Conservation (phyloP, 2,888 invertebrate genomes). For the Hypomecis atomaria region DNA sequence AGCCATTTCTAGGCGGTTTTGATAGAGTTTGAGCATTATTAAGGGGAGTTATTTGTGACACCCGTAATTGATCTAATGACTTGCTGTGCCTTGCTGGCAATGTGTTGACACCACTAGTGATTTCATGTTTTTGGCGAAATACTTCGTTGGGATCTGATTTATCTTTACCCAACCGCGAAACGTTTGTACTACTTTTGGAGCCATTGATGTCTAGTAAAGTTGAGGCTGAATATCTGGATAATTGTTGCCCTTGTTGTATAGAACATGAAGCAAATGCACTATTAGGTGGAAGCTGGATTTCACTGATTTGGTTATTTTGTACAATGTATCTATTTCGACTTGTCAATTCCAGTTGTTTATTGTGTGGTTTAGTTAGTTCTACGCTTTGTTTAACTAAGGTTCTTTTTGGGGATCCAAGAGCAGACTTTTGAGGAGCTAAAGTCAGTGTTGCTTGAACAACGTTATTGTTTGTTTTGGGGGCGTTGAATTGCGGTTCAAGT, state of each 20-base stretch:
- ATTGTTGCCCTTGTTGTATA: slow-evolving; percentile 76
- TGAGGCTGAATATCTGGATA: slow-evolving; percentile 86
- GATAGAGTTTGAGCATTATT: slow-evolving; percentile 65
- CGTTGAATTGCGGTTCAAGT: slow-evolving; percentile 83
- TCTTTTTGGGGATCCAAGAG: slow-evolving; percentile 76
- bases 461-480: slow-evolving; percentile 77
- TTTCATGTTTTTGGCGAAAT: slow-evolving; percentile 71
- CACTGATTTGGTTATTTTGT: slow-evolving; percentile 82
- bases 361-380: slow-evolving; percentile 71
- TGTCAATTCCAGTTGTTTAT: slow-evolving; percentile 78
- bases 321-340: slow-evolving; percentile 81
- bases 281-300: slow-evolving; percentile 79
- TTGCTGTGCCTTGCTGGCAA: slow-evolving; percentile 91
- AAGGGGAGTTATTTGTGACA: slow-evolving; percentile 75
- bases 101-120: slow-evolving; percentile 79
- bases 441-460: slow-evolving; percentile 87
- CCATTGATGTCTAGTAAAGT: slow-evolving; percentile 80
- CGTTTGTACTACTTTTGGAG: slow-evolving; percentile 61
- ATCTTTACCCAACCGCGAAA: slow-evolving; percentile 64
- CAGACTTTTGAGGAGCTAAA: slow-evolving; percentile 85
- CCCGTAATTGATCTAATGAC: slow-evolving; percentile 91
- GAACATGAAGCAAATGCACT: slow-evolving; percentile 73
- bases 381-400: slow-evolving; percentile 77
- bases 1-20: slow-evolving; percentile 69
- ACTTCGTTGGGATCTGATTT: slow-evolving; percentile 64